phyloP scores from a whole-genome alignment of 2,113 vertebrate genomes.

The Morone chrysops region DNA sequence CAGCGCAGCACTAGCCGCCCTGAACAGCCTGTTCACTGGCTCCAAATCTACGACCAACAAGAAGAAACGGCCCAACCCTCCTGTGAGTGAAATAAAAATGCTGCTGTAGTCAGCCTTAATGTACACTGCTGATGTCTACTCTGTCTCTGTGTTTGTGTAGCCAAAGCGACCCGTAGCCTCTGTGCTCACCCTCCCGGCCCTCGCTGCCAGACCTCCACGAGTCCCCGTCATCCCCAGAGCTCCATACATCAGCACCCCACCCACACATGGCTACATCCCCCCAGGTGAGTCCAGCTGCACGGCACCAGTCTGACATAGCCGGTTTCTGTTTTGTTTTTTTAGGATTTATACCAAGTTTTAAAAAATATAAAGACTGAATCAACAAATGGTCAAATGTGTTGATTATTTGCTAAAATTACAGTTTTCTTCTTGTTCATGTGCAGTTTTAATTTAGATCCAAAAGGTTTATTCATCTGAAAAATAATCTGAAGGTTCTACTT shows the following conservation, averaged over 20 bases:
- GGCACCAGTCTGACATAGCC: not conserved
- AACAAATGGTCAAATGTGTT: not conserved
- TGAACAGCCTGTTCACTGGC: conserved; percentile 92
- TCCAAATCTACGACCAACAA: conserved; percentile 89
- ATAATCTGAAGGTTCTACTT: not conserved
- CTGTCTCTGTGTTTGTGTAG: conserved; percentile 64
- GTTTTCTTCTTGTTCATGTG: not conserved
- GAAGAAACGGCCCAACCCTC: conserved; percentile 91
- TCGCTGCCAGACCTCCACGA: conserved; percentile 87
- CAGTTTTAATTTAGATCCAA: not conserved
- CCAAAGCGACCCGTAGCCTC: conserved; percentile 89
- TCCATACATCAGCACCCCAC: conserved; percentile 89
- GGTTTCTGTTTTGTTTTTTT: too few relatives aligned
- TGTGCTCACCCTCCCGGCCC: conserved; percentile 88
- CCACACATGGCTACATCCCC: conserved; percentile 89
- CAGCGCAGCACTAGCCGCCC: conserved; percentile 91
- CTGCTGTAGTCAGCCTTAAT: not conserved
- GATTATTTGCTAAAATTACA: too few relatives aligned
- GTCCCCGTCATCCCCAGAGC: conserved; percentile 88
- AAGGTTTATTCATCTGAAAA: not conserved
- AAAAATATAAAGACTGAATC: not conserved
- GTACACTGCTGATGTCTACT: not conserved
- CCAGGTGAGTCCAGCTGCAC: conserved; percentile 81
- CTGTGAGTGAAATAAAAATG: conserved; percentile 75
- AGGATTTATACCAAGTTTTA: not conserved